phyloP scores from a whole-genome alignment of 2,888 invertebrate species.

The Uropetala carovei region DNA sequence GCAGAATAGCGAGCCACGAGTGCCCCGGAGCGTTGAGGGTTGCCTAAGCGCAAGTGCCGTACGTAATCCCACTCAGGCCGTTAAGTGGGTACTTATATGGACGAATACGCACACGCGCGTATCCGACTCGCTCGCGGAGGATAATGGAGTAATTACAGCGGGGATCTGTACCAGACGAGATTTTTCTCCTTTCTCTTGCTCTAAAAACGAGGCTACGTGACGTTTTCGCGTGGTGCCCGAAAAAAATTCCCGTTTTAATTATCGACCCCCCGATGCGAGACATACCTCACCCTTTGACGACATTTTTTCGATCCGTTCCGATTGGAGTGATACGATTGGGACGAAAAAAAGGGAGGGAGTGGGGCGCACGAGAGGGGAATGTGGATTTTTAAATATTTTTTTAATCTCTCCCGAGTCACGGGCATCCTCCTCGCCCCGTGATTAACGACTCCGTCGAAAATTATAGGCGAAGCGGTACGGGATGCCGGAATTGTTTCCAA shows the following conservation, averaged over 20 bases:
- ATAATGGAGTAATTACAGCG: slow-evolving; percentile 4
- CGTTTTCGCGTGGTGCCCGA: not conserved
- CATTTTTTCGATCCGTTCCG: too few relatives aligned
- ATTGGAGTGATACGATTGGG: too few relatives aligned
- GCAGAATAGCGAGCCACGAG: not conserved
- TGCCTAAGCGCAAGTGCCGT: not conserved
- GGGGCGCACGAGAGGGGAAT: too few relatives aligned
- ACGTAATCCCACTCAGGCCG: not conserved
- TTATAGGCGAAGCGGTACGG: too few relatives aligned
- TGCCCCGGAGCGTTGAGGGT: not conserved
- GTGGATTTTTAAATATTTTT: too few relatives aligned
- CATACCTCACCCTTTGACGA: not conserved
- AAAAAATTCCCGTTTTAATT: not conserved
- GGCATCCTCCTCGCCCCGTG: too few relatives aligned
- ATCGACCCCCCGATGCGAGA: not conserved
- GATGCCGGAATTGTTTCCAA: too few relatives aligned
- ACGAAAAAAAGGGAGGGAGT: too few relatives aligned
- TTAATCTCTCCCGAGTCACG: too few relatives aligned
- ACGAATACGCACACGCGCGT: not conserved
- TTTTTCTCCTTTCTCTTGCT: not conserved
- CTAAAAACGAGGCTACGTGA: not conserved
- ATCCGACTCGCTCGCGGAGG: not conserved
- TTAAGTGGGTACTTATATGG: not conserved
- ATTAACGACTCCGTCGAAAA: too few relatives aligned
- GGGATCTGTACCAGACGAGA: not conserved